A percentile compares a stretch with the other conserved stretches of the same genome.
Conservation (phyloP, 2,113 vertebrate genomes). For the Lagopus muta region DNA sequence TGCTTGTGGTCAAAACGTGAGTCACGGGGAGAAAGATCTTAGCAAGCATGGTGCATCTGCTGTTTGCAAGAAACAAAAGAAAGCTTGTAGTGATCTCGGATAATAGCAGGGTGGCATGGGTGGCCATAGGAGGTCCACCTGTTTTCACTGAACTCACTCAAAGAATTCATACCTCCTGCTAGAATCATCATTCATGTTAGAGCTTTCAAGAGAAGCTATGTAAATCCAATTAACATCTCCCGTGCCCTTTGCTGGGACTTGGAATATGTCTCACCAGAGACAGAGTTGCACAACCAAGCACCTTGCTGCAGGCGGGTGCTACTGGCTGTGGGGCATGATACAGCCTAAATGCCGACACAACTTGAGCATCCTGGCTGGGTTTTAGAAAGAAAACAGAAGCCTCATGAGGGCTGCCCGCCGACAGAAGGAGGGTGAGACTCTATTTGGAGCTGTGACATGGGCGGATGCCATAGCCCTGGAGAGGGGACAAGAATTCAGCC, state of each 20-base stretch:
- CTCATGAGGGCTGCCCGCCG: not conserved
- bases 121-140: not conserved
- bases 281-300: not conserved
- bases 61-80: not conserved
- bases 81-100: not conserved
- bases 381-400: conserved; percentile 55
- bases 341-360: not conserved
- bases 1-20: not conserved
- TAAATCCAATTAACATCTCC: not conserved
- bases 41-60: not conserved
- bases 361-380: not conserved
- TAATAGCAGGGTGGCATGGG: not conserved
- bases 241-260: not conserved
- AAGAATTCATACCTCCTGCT: not conserved
- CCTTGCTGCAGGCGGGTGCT: not conserved
- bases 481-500: conserved; percentile 43
- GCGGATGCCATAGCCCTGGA: conserved; percentile 4
- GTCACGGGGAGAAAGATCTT: not conserved
- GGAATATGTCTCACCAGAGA: rapidly evolving
- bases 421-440: not conserved
- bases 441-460: conserved; percentile 47
- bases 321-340: not conserved
- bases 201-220: not conserved
- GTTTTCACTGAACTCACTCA: rapidly evolving
- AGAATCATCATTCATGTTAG: not conserved